phyloP scores from a whole-genome alignment of 92 coral and sea anemone genomes.

The Ricordea florida region DNA sequence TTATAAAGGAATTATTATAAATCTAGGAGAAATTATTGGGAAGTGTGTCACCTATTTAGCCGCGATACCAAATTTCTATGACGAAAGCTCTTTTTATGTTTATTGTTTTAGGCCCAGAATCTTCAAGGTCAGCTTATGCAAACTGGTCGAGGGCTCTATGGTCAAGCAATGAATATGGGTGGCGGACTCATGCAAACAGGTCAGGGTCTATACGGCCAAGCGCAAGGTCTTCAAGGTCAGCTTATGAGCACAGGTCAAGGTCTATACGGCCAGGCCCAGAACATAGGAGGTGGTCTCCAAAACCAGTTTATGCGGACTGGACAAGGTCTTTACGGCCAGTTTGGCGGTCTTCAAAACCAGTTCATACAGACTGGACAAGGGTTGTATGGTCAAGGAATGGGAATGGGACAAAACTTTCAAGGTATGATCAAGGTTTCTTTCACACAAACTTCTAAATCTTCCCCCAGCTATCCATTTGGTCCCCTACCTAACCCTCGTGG shows the following conservation, averaged over 20 bases:
- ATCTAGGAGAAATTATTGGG: too few relatives aligned
- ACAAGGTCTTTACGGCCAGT: constrained; percentile 4
- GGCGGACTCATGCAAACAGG: too few relatives aligned
- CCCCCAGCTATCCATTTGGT: too few relatives aligned
- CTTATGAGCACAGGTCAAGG: constrained; percentile 46
- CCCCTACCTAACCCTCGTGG: too few relatives aligned
- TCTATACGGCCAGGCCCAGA: constrained; percentile 72
- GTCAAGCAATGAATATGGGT: constrained; percentile 63
- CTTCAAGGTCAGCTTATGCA: constrained; percentile 51
- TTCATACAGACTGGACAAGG: constrained; percentile 2
- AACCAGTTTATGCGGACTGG: constrained; percentile 40
- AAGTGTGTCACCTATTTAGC: too few relatives aligned
- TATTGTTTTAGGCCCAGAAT: constrained; percentile 3
- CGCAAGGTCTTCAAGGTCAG: constrained; percentile 32
- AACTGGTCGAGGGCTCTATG: constrained; percentile 42
- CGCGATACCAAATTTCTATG: too few relatives aligned
- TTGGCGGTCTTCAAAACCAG: constrained; percentile 24
- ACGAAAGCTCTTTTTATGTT: neutral
- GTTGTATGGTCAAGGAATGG: constrained; percentile 1
- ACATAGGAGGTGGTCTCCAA: constrained; percentile 61
- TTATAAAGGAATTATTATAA: too few relatives aligned
- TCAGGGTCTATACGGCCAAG: neutral
- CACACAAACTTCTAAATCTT: neutral
- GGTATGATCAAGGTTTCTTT: neutral
- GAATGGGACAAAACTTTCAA: neutral